Base-by-base conservation (phyloP, 2,113 vertebrate genomes). In the Phylloscopus whistleri region DNA sequence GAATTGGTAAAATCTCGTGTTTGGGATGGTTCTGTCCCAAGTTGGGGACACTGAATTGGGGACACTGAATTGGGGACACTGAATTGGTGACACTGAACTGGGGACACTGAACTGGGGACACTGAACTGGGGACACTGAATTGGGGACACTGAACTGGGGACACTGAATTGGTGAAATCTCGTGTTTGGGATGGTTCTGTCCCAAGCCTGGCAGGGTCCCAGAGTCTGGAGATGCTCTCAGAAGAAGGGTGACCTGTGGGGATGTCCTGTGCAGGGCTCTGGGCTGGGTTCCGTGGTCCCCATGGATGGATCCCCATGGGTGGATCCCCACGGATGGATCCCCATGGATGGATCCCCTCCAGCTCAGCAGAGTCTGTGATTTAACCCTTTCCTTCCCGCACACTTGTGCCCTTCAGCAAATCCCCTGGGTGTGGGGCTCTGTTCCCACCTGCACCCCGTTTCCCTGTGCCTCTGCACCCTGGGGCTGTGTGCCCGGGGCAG, bases 401-500 rank as follows among this genome's bases (percentile, higher is more conserved):
- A 1, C 35, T 21, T 17, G 11, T 43, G 21, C 35, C 39, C 43
- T 35, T 56, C 66, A 53, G 33, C 15, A 30, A 23, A 33, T 13
- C 51, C 3, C 2, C 11, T 1, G 5, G 7, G 2, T 9, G 3
- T 31, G 13, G 35, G 16, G 4, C 4, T 51, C 31, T 7, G 9
- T 52, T 13, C 6, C 52, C 18, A 3, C 1, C 27, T 10, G 11
- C 0, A 2, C 3, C 2, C 0, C 1, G 23, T 28, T 76, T n/a
- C 6, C 10, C 49, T 6, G 19, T 21, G 28, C 17, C 43, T 6
- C 63, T 9, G 35, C 44, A 1, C 9, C 3, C 11, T 0, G 1
- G n/a, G 2, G 4, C 4, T 6, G 27, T 3, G 43, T 22, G 55
- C 49, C 37, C 28, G 3, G 1, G 56, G 62, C 41, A 7, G 31